Conservation (phyloP, 2,113 vertebrate species). For the Euleptes europaea region DNA sequence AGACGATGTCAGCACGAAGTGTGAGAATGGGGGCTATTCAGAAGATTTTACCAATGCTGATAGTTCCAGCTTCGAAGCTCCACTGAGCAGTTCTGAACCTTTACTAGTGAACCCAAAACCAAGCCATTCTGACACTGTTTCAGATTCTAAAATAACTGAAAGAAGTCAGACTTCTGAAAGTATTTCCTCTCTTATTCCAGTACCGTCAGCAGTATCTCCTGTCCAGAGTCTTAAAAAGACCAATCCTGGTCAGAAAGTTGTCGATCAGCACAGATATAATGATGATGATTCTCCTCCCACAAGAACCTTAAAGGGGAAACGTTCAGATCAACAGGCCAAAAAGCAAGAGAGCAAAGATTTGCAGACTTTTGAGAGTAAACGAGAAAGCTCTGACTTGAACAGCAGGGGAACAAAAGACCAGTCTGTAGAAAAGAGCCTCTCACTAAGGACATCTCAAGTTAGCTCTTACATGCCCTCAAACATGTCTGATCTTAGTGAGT, state of each 20-base stretch:
- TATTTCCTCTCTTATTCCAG: constrained; percentile 65
- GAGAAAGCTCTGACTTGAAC: constrained; percentile 26
- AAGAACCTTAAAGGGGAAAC: constrained; percentile 25
- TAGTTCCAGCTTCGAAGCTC: constrained; percentile 59
- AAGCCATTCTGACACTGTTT: constrained; percentile 51
- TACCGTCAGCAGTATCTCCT: constrained; percentile 79
- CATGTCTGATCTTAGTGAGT: constrained; percentile 51
- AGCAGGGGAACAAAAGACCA: constrained; percentile 36
- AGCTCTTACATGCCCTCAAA: constrained; percentile 66
- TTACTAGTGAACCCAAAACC: constrained; percentile 40
- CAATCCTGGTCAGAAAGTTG: constrained; percentile 54
- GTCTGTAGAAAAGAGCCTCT: constrained; percentile 61
- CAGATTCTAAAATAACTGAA: constrained; percentile 53
- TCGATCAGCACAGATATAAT: constrained; percentile 52
- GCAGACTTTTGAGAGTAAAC: constrained; percentile 9
- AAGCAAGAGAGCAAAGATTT: constrained; percentile 31
- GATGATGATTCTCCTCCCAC: constrained; percentile 29
- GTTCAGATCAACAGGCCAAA: neutral
- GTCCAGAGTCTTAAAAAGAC: constrained; percentile 69
- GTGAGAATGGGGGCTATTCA: constrained; percentile 70
- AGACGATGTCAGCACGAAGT: constrained; percentile 66
- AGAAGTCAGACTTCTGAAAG: constrained; percentile 51
- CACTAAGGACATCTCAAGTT: constrained; percentile 58
- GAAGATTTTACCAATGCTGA: constrained; percentile 83
- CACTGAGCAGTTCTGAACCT: constrained; percentile 66